Base-by-base conservation (phyloP, 2,888 invertebrate genomes). In the Eurytoma adleriae region DNA sequence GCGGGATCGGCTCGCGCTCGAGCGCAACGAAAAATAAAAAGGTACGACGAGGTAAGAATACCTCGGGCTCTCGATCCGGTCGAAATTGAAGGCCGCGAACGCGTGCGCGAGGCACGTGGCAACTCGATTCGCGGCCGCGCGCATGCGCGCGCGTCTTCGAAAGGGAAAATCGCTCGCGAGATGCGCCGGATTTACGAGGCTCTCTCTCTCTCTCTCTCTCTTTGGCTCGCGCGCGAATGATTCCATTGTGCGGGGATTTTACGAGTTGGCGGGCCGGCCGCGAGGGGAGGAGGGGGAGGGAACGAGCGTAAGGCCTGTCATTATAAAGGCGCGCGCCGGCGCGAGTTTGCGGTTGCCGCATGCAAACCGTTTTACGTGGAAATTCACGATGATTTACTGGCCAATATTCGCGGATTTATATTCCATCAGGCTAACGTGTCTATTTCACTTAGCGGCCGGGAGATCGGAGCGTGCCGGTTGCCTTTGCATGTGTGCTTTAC, bases 211-310 rank as follows among this genome's bases (percentile, higher is more conserved):
- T 40, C 5, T 40, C 5, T 4, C 40, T 40, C 40, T 7, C 4
- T 40, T 7, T 40, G 79, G 67, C 78, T 71, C 40, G 4, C 24
- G 74, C 82, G 83, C 83, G 84, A 88, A 90, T 87, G 86, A 89
- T 89, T 89, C 86, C 89, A 89, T 89, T 88, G 89, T 87, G 86
- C 85, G 85, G 84, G 40, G 84, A 88, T 90, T 90, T 90, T 90
- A 90, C 88, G 90, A 90, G 90, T 88, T 27, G 54, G 85, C 3
- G 64, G 40, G 86, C 85, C 20, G 20, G 40, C 7, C 57, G 40
- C 40, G 66, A 48, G 66, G 20, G 52, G 24, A n/a, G 16, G 50
- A 18, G 52, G 10, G 30, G 68, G 69, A 67, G 57, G 50, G 68
- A 75, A 59, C 30, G 76, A 40, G 76, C 14, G 88, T 87, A 86